Base-by-base conservation (phyloP, 1,140 invertebrate genomes). In the Pristionchus pacificus region DNA sequence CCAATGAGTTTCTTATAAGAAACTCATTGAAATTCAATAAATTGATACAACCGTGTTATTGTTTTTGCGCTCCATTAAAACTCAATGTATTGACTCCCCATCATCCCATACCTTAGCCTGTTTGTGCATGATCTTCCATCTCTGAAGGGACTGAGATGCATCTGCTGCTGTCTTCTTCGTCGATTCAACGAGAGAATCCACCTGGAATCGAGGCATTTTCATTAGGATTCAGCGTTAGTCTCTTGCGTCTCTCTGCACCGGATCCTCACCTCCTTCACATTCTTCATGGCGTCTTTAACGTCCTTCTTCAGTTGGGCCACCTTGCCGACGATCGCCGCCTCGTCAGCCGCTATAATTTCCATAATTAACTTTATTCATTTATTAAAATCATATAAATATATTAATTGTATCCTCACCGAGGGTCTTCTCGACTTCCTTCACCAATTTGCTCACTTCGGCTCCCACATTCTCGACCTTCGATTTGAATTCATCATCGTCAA, bases 401-500 rank as follows among this genome's bases (percentile, higher is more conserved):
- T 60, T 24, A 68, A 33, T 68, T 3, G 68, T 70, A n/a, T 2
- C 61, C 64, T 77, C 65, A 80, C 79, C 77, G 27, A 82, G 62
- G 59, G 81, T 84, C 2, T 73, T 55, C 14, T 31, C 59, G 24
- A 84, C 82, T 15, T 74, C 78, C 14, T 60, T 73, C n/a, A 68
- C 32, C 14, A 83, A 67, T 19, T 74, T 68, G 1, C 75, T 62
- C 6, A 83, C 82, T 2, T 72, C 60, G 15, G 57, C 68, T 19
- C 68, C 61, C 1, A 83, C 81, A 55, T 71, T 68, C n/a, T 72
- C 70, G 6, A 83, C 74, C 19, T 77, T 77, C 19, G 38, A 71
- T 55, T 83, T 82, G 62, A 83, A 83, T 29, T 77, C 71, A 28
- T 64, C 67, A 65, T 83, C 81, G 64, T 83, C 74, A 15, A 83